These are phyloP conservation scores for Nothura maculosa DNA, from an alignment of 2,797 vertebrate species.

Conservation along the genomic window DNA sequence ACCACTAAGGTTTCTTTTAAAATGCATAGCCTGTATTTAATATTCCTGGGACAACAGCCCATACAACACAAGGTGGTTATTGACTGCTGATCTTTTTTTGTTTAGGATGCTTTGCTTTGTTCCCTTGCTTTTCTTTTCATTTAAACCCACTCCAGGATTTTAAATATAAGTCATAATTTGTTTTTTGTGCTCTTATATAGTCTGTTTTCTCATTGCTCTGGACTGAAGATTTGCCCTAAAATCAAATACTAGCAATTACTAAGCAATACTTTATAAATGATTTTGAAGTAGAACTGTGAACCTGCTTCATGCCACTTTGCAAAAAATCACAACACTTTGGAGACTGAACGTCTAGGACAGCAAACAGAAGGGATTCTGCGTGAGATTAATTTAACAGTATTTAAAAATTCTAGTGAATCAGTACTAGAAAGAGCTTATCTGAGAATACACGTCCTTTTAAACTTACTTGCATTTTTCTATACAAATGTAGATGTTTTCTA, in stretches of 20 bases:
- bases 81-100: neutral
- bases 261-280: neutral
- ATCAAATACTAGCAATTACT: neutral
- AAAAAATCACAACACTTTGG: neutral
- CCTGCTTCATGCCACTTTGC: neutral
- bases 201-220: neutral
- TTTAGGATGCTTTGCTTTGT: neutral
- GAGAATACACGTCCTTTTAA: neutral
- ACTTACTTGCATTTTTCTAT: neutral
- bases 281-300: slow-evolving; percentile 1
- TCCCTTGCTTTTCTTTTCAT: neutral
- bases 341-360: neutral
- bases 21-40: neutral
- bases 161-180: neutral
- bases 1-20: neutral
- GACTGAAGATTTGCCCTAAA: neutral
- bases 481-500: neutral
- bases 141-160: neutral
- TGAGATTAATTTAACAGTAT: neutral
- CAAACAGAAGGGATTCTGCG: neutral
- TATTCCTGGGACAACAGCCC: neutral
- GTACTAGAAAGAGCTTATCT: neutral
- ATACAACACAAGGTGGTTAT: neutral
- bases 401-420: neutral
- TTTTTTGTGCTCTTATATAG: neutral